Conservation (phyloP, 2,888 invertebrate species). For the Ditula angustiorana region DNA sequence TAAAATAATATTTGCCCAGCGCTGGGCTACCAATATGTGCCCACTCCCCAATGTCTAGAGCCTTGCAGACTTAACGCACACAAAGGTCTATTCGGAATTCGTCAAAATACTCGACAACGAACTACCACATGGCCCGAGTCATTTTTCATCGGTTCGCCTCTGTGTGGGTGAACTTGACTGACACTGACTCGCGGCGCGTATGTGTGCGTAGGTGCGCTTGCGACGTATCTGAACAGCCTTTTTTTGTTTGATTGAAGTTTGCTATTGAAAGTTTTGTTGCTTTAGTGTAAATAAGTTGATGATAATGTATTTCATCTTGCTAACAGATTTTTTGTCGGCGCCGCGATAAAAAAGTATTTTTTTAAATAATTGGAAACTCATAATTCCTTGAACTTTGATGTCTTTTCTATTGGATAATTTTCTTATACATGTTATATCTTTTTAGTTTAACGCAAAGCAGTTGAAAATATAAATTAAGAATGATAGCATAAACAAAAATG, state of each 20-base stretch:
- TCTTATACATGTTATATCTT: no score
- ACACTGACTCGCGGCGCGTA: constrained; percentile 24
- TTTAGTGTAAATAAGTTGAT: constrained; percentile 9
- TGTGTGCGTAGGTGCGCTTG: constrained; percentile 48
- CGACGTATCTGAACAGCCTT: constrained; percentile 33
- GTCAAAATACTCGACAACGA: constrained; percentile 79
- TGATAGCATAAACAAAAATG: no score
- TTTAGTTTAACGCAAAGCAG: no score
- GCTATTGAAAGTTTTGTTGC: constrained; percentile 35
- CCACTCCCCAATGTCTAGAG: background rate
- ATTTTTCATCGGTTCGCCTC: constrained; percentile 60
- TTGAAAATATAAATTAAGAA: no score
- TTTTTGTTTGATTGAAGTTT: constrained; percentile 34
- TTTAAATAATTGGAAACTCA: no score
- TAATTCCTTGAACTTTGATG: background rate
- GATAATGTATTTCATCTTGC: background rate
- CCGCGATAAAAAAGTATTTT: no score
- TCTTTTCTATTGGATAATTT: no score
- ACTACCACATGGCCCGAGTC: constrained; percentile 78
- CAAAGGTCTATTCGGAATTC: constrained; percentile 76
- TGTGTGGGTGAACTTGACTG: constrained; percentile 51
- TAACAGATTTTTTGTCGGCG: background rate
- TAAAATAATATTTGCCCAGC: background rate
- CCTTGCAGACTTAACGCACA: constrained; percentile 51
- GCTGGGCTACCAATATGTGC: background rate